phyloP scores from a whole-genome alignment of 1,140 invertebrate species.

The Oscheius sp. region DNA sequence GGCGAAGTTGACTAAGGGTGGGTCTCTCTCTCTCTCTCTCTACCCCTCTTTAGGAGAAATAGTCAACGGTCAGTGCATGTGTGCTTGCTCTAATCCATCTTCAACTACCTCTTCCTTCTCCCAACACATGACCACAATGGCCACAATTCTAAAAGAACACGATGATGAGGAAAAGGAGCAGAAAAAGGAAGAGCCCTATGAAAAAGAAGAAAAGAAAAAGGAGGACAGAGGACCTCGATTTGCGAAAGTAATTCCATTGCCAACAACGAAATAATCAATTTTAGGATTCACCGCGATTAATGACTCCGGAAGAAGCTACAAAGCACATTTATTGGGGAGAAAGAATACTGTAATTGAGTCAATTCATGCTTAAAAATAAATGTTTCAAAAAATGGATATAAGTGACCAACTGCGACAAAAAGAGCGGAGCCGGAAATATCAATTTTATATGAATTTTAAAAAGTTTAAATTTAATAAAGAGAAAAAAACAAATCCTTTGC shows the following conservation, averaged over 20 bases:
- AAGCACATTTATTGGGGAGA: background rate
- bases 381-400: too few relatives aligned
- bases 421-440: too few relatives aligned
- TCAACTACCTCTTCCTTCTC: background rate
- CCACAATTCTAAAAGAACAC: background rate
- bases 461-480: too few relatives aligned
- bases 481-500: too few relatives aligned
- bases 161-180: background rate
- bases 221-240: background rate
- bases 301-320: slow-evolving; percentile 17
- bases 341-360: too few relatives aligned
- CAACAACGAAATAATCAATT: slow-evolving; percentile 2
- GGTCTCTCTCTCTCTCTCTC: background rate
- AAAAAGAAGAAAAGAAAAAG: too few relatives aligned
- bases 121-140: slow-evolving; percentile 1
- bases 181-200: too few relatives aligned
- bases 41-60: background rate
- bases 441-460: too few relatives aligned
- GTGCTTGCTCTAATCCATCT: slow-evolving; percentile 5
- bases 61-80: slow-evolving; percentile 29
- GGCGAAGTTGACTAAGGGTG: background rate
- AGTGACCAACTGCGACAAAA: too few relatives aligned
- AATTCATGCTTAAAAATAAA: too few relatives aligned
- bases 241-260: background rate
- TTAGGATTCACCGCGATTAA: slow-evolving; percentile 28